Conservation (phyloP, 2,888 invertebrate genomes). For the Cataglyphis cursor region DNA sequence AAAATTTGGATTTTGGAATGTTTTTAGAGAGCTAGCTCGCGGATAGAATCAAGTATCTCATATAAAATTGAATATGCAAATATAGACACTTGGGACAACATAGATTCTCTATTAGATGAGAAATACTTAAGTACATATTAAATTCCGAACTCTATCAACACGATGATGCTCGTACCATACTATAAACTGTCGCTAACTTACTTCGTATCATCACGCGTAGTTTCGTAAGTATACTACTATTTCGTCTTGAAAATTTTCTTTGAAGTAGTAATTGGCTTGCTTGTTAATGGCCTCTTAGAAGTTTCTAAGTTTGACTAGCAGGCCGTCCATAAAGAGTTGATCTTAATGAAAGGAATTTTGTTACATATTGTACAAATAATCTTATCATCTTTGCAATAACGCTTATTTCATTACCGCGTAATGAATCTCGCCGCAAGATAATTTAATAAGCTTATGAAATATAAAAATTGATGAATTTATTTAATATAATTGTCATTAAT, state of each 20-base stretch:
- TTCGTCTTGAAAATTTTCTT: slow-evolving; percentile 55
- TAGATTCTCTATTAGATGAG: slow-evolving; percentile 37
- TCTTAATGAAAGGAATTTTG: slow-evolving; percentile 58
- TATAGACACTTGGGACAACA: not conserved
- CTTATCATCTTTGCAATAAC: slow-evolving; percentile 34
- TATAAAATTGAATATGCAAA: slow-evolving; percentile 15
- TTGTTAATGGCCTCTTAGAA: slow-evolving; percentile 60
- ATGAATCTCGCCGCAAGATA: slow-evolving; percentile 11
- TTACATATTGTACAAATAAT: slow-evolving; percentile 49
- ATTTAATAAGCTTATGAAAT: not conserved
- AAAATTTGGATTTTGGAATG: not conserved
- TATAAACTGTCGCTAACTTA: slow-evolving; percentile 53
- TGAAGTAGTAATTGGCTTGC: slow-evolving; percentile 66
- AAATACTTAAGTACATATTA: slow-evolving; percentile 54
- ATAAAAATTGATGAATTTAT: not conserved
- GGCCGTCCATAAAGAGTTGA: slow-evolving; percentile 43
- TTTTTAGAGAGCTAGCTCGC: not conserved
- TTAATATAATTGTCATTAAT: not conserved
- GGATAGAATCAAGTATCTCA: not conserved
- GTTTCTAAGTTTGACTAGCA: slow-evolving; percentile 54
- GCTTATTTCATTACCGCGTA: slow-evolving; percentile 30
- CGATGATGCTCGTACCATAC: slow-evolving; percentile 45
- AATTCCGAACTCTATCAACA: slow-evolving; percentile 23
- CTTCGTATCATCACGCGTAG: slow-evolving; percentile 49
- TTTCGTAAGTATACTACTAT: slow-evolving; percentile 51